Conservation (phyloP, 1,140 invertebrate species). For the Choristoneura fumiferana region DNA sequence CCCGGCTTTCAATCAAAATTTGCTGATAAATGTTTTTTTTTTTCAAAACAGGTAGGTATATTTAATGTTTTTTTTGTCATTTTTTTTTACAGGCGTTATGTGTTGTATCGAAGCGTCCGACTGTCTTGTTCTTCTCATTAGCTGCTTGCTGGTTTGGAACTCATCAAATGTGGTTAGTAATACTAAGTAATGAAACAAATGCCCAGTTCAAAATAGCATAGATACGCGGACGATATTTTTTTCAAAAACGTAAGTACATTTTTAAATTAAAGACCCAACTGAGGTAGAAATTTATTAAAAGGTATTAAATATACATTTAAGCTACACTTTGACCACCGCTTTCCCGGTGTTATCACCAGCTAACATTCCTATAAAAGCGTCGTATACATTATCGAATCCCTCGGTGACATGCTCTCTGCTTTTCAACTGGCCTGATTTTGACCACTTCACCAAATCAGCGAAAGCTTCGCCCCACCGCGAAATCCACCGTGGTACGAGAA, state of each 20-base stretch:
- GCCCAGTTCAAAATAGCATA: background rate
- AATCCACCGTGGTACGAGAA: constrained; percentile 43
- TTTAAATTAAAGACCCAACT: too few species aligned
- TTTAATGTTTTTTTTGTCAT: too few species aligned
- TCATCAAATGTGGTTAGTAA: constrained; percentile 52
- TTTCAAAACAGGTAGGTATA: too few species aligned
- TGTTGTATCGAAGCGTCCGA: constrained; percentile 66
- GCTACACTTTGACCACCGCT: constrained; percentile 78
- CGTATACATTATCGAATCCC: constrained; percentile 80
- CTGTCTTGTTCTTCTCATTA: constrained; percentile 48
- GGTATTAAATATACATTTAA: background rate
- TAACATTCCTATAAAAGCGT: constrained; percentile 80
- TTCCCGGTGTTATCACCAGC: constrained; percentile 81
- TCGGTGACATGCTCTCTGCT: constrained; percentile 76
- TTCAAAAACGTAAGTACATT: too few species aligned
- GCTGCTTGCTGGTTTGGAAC: constrained; percentile 57
- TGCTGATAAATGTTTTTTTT: too few species aligned
- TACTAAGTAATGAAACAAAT: constrained; percentile 5
- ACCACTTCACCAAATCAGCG: constrained; percentile 69
- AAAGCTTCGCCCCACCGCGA: constrained; percentile 69
- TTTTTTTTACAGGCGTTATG: constrained; percentile 44
- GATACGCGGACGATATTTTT: too few species aligned
- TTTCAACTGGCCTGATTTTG: constrained; percentile 78
- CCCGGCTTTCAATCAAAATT: background rate
- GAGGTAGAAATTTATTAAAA: too few species aligned